Percentiles rank a stretch among this genome's conserved stretches.
Evolutionary conservation across 1,140 invertebrate species (phyloP).

Genomic region (Watersipora subatra): DNA sequence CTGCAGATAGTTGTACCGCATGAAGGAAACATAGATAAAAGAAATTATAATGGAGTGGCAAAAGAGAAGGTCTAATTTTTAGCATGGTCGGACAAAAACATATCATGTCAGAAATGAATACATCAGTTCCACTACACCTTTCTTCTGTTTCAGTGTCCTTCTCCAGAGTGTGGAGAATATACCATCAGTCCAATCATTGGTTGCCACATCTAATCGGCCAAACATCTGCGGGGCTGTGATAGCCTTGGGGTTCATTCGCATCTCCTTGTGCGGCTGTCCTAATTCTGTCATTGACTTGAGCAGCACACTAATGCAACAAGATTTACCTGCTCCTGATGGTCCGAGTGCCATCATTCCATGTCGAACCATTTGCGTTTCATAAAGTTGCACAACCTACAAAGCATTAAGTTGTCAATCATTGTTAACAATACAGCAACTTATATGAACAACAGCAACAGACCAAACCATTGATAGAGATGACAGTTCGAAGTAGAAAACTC

Average conservation of each 20-base stretch:
- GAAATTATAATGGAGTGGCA: neutral
- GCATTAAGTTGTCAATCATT: no score
- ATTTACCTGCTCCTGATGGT: slow-evolving; percentile 63
- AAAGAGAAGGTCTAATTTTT: neutral
- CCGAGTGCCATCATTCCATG: slow-evolving; percentile 93
- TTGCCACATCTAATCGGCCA: slow-evolving; percentile 81
- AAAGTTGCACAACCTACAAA: slow-evolving; percentile 58
- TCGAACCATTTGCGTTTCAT: slow-evolving; percentile 83
- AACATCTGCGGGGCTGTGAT: slow-evolving; percentile 96
- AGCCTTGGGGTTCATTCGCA: slow-evolving; percentile 96
- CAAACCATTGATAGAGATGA: neutral
- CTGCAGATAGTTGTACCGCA: slow-evolving; percentile 12
- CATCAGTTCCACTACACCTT: no score
- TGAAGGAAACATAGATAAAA: neutral
- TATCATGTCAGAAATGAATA: no score
- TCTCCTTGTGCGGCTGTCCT: slow-evolving; percentile 50
- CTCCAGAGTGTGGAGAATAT: slow-evolving; percentile 93
- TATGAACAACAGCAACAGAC: neutral
- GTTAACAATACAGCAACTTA: no score
- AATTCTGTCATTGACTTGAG: slow-evolving; percentile 54
- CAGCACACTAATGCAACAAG: slow-evolving; percentile 76
- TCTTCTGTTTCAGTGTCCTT: slow-evolving; percentile 76
- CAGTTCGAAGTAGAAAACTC: neutral
- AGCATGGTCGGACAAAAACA: no score
- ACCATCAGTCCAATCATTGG: slow-evolving; percentile 95